A percentile compares a stretch with the other conserved stretches of the same genome.
phyloP scores from a whole-genome alignment of 2,888 invertebrate species.

The Lingula anatina region DNA sequence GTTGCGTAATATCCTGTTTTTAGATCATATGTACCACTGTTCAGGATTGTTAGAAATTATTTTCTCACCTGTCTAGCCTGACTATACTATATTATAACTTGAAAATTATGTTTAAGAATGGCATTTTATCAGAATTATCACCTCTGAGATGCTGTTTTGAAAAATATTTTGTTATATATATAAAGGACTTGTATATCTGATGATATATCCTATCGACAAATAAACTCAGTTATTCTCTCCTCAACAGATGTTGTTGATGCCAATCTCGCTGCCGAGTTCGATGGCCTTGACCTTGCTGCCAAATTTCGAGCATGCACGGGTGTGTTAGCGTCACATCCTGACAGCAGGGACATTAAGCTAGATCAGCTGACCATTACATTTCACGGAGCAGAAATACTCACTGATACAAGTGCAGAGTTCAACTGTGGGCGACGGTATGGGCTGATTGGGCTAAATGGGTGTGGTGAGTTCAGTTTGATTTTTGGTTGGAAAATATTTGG shows the following conservation, averaged over 20 bases:
- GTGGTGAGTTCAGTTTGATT: constrained; percentile 62
- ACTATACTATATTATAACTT: too few relatives aligned
- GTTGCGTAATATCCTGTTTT: too few relatives aligned
- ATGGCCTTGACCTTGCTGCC: constrained; percentile 78
- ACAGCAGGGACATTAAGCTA: constrained; percentile 93
- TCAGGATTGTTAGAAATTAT: too few relatives aligned
- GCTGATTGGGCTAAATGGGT: constrained; percentile 93
- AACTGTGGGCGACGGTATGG: constrained; percentile 97
- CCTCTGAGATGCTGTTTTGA: too few relatives aligned
- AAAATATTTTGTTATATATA: too few relatives aligned
- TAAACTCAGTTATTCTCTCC: not conserved
- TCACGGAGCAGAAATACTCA: constrained; percentile 92
- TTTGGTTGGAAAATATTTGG: not conserved
- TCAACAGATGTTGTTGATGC: not conserved
- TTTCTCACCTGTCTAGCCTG: too few relatives aligned
- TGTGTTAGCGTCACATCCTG: constrained; percentile 87
- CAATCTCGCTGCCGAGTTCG: constrained; percentile 77
- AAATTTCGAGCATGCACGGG: constrained; percentile 70
- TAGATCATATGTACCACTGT: too few relatives aligned
- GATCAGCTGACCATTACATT: constrained; percentile 95
- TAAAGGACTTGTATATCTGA: too few relatives aligned
- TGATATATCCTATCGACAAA: too few relatives aligned
- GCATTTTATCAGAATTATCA: too few relatives aligned
- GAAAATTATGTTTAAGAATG: too few relatives aligned
- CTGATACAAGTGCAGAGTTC: constrained; percentile 92